phyloP scores from a whole-genome alignment of 2,797 vertebrate species.

The Austrolebias charrua region DNA sequence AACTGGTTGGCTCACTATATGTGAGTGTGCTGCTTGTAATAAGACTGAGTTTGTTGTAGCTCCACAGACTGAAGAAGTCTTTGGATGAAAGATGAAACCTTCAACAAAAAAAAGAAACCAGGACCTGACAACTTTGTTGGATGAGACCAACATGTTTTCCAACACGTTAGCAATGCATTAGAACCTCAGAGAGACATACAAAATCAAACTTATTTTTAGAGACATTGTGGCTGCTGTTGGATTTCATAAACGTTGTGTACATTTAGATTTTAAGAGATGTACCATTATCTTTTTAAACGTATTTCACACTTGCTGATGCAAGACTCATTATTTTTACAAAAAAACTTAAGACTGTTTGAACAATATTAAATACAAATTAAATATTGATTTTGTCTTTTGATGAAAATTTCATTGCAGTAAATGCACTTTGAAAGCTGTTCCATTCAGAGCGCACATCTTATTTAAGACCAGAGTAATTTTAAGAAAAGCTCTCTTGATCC shows the following conservation, averaged over 20 bases:
- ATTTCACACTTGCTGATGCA: background rate
- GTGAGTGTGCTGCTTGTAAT: no score
- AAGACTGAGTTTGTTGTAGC: no score
- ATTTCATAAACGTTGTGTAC: background rate
- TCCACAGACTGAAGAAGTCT: no score
- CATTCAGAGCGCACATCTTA: background rate
- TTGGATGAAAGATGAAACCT: no score
- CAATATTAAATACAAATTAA: background rate
- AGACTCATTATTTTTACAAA: background rate
- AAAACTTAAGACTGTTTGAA: background rate
- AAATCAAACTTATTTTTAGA: background rate
- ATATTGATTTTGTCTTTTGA: background rate
- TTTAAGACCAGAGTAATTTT: no score
- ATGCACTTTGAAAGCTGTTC: background rate
- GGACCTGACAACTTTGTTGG: background rate
- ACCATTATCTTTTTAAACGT: background rate
- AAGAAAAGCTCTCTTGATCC: background rate
- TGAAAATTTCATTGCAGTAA: background rate
- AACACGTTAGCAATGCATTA: slow-evolving; percentile 15
- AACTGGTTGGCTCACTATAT: no score
- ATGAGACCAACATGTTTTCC: slow-evolving; percentile 25
- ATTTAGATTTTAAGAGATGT: background rate
- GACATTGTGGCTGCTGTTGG: background rate
- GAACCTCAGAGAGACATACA: slow-evolving; percentile 8
- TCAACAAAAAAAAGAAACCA: no score